phyloP scores from a whole-genome alignment of 1,140 invertebrate genomes.

The Aricia agestis region DNA sequence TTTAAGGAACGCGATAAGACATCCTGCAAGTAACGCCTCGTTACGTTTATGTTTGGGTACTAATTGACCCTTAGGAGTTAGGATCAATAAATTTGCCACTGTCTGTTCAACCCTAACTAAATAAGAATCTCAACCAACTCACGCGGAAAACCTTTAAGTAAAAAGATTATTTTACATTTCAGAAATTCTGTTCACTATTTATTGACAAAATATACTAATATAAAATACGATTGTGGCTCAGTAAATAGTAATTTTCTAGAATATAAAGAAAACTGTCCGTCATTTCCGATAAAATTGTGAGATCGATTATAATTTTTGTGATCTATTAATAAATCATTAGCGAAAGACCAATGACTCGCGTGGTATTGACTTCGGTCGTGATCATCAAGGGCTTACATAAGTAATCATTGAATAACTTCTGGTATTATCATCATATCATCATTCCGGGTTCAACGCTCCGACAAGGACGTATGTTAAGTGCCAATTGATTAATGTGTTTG shows the following conservation, averaged over 20 bases:
- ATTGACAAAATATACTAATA: too few species aligned
- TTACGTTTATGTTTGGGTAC: too few species aligned
- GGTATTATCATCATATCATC: conserved; percentile 48
- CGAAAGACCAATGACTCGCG: conserved; percentile 7
- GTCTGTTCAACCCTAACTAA: too few species aligned
- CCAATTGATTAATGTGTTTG: conserved; percentile 38
- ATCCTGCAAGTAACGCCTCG: too few species aligned
- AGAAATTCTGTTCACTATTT: too few species aligned
- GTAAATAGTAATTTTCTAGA: neutral
- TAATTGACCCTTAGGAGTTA: too few species aligned
- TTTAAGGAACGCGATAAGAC: too few species aligned
- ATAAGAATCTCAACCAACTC: too few species aligned
- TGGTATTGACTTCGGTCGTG: conserved; percentile 51
- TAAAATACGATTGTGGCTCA: too few species aligned
- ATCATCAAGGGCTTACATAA: conserved; percentile 58
- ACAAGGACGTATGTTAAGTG: conserved; percentile 55
- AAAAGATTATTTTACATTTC: too few species aligned
- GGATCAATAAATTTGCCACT: too few species aligned
- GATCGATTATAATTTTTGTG: neutral
- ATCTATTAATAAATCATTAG: conserved; percentile 9
- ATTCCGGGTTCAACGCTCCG: conserved; percentile 59
- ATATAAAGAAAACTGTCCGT: neutral
- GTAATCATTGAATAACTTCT: conserved; percentile 41
- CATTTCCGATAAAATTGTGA: neutral
- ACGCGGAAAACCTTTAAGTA: too few species aligned